phyloP scores from a whole-genome alignment of 2,888 invertebrate genomes.

The Drosophila leonis region DNA sequence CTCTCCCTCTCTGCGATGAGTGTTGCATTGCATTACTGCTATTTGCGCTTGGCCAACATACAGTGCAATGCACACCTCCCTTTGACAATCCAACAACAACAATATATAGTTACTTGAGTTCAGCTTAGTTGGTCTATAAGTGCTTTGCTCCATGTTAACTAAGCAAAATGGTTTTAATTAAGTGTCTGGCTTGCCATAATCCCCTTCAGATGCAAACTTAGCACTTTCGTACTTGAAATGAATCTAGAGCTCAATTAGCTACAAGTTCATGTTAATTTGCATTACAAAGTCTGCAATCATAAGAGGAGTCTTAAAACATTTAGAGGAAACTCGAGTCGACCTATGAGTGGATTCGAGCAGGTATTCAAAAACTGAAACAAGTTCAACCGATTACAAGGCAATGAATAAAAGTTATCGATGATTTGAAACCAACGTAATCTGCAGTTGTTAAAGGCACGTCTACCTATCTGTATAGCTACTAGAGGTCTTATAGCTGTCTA shows the following conservation, averaged over 20 bases:
- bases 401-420: neutral
- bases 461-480: too few species aligned
- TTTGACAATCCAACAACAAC: neutral
- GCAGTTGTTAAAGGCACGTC: too few species aligned
- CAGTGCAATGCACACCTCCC: slow-evolving; percentile 11
- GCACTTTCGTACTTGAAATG: neutral
- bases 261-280: neutral
- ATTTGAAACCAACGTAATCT: too few species aligned
- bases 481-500: too few species aligned
- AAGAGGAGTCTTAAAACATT: too few species aligned
- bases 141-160: neutral
- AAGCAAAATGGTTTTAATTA: slow-evolving; percentile 9
- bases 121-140: neutral
- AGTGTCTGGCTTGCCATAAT: neutral
- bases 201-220: neutral
- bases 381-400: too few species aligned
- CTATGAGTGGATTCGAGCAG: too few species aligned
- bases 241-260: neutral
- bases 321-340: too few species aligned
- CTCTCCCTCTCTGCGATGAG: neutral
- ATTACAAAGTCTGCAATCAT: neutral
- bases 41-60: slow-evolving; percentile 16
- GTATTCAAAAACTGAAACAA: too few species aligned
- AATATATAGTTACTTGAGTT: slow-evolving; percentile 4
- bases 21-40: slow-evolving; percentile 11